These are phyloP conservation scores for Lutraria rhynchaena DNA, from an alignment of 1,140 invertebrate species.

Conservation along the genomic window DNA sequence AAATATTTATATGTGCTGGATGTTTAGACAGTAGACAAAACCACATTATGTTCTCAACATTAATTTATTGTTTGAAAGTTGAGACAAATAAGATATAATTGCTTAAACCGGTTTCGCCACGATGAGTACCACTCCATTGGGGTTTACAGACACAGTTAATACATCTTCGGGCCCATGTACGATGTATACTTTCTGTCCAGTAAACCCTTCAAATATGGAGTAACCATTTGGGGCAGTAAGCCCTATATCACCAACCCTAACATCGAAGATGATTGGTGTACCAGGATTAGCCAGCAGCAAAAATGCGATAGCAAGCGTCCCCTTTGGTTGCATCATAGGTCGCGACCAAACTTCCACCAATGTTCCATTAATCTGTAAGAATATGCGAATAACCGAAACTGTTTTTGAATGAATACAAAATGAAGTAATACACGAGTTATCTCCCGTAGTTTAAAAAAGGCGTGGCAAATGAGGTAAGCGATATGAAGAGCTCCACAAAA, in stretches of 20 bases:
- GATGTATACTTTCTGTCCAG: slow-evolving; percentile 81
- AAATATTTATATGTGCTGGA: too few relatives aligned
- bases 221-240: slow-evolving; percentile 90
- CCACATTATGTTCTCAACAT: too few relatives aligned
- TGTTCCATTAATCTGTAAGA: slow-evolving; percentile 32
- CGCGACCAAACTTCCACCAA: slow-evolving; percentile 67
- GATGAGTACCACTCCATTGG: slow-evolving; percentile 42
- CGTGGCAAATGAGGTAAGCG: too few relatives aligned
- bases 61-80: too few relatives aligned
- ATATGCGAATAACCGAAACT: too few relatives aligned
- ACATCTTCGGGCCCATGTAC: slow-evolving; percentile 58
- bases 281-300: slow-evolving; percentile 60
- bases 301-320: slow-evolving; percentile 68
- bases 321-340: slow-evolving; percentile 63
- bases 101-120: slow-evolving; percentile 17
- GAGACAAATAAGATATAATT: not conserved
- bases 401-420: too few relatives aligned
- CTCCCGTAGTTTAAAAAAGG: too few relatives aligned
- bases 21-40: too few relatives aligned
- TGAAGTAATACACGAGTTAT: too few relatives aligned
- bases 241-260: slow-evolving; percentile 89
- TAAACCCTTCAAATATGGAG: slow-evolving; percentile 87
- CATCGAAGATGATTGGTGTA: slow-evolving; percentile 29
- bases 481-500: not conserved
- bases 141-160: slow-evolving; percentile 28